Conservation (phyloP, 2,113 vertebrate genomes). For the Coregonus clupeaformis region DNA sequence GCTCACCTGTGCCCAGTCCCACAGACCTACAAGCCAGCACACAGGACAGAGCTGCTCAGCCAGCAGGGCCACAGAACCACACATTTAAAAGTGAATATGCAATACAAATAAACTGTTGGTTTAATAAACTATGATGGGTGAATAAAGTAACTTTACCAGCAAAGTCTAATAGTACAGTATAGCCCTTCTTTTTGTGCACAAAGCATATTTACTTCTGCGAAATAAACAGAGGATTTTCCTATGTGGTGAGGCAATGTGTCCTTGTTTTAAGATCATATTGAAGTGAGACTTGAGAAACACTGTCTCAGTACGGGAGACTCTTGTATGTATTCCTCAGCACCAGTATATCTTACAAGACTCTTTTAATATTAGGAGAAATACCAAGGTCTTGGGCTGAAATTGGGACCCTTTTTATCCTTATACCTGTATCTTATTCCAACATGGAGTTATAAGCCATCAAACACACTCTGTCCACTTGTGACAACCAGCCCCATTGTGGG, state of each 20-base stretch:
- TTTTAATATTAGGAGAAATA: too few species aligned
- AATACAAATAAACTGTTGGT: slow-evolving; percentile 6
- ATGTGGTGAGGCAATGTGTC: slow-evolving; percentile 30
- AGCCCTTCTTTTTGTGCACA: slow-evolving; percentile 22
- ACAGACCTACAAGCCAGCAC: slow-evolving; percentile 25
- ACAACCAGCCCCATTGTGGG: too few species aligned
- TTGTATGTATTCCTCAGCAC: too few species aligned
- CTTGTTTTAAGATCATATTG: slow-evolving; percentile 32
- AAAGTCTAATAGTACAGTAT: background rate
- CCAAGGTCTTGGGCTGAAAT: too few species aligned
- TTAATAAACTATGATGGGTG: slow-evolving; percentile 11
- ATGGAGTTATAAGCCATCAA: too few species aligned
- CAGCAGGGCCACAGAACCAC: slow-evolving; percentile 3
- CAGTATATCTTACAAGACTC: too few species aligned
- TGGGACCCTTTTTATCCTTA: too few species aligned
- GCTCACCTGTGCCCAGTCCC: slow-evolving; percentile 38
- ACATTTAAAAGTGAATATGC: slow-evolving; percentile 40
- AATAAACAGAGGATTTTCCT: background rate
- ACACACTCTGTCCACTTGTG: too few species aligned
- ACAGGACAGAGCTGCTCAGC: slow-evolving; percentile 20
- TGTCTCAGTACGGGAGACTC: too few species aligned
- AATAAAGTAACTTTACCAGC: slow-evolving; percentile 1
- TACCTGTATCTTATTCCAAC: too few species aligned
- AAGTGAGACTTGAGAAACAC: slow-evolving; percentile 2
- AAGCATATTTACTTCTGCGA: background rate